These are phyloP conservation scores for Cybosia mesomella DNA, from an alignment of 2,888 invertebrate genomes.

Conservation along the genomic window DNA sequence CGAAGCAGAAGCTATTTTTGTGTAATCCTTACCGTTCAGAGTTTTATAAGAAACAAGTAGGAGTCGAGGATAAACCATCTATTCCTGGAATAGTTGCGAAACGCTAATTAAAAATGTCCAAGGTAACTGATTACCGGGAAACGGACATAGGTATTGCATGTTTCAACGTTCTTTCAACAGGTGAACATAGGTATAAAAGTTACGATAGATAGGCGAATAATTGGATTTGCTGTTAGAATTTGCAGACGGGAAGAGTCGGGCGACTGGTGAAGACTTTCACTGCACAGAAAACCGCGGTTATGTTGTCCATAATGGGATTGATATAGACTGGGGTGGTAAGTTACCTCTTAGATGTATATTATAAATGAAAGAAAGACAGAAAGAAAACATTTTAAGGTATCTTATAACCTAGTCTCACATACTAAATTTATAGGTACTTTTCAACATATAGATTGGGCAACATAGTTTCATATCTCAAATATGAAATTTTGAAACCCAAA, in stretches of 20 bases:
- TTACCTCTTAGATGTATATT: too few species aligned
- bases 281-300: too few species aligned
- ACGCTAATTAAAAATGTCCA: conserved; percentile 47
- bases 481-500: too few species aligned
- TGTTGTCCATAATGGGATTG: too few species aligned
- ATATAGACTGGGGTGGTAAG: too few species aligned
- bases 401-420: too few species aligned
- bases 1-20: conserved; percentile 8
- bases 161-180: neutral
- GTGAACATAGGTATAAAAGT: neutral
- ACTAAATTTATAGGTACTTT: too few species aligned
- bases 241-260: neutral
- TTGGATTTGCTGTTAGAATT: neutral
- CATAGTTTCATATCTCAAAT: too few species aligned
- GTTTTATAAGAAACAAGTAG: conserved; percentile 19
- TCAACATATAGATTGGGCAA: too few species aligned
- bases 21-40: conserved; percentile 18
- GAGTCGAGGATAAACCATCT: conserved; percentile 27
- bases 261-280: too few species aligned
- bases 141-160: conserved; percentile 20
- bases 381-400: too few species aligned
- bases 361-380: too few species aligned
- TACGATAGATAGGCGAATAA: neutral
- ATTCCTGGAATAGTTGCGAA: conserved; percentile 38
- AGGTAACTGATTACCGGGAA: conserved; percentile 25